These are phyloP conservation scores for Petrocephalus microphthalmus DNA, from an alignment of 2,113 vertebrate genomes.

Conservation along the genomic window DNA sequence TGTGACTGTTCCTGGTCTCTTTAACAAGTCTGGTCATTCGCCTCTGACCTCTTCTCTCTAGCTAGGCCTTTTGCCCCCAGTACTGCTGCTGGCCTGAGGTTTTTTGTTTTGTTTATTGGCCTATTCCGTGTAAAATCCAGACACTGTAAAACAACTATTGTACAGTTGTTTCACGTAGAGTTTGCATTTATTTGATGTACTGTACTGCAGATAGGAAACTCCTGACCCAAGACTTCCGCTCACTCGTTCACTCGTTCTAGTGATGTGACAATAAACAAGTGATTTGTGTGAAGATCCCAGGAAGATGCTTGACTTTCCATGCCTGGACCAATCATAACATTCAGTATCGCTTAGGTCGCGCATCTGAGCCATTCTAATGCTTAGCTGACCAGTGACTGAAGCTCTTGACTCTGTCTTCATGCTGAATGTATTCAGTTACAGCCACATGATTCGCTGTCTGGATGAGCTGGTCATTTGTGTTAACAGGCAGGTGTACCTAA, in stretches of 20 bases:
- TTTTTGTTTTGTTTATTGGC: not conserved
- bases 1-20: not conserved
- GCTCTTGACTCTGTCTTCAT: not conserved
- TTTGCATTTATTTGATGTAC: not conserved
- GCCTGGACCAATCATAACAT: not conserved
- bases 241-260: not conserved
- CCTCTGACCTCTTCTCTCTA: not conserved
- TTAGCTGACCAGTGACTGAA: not conserved
- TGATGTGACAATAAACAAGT: not conserved
- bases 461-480: too few species aligned
- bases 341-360: not conserved
- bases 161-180: not conserved
- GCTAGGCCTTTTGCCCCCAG: not conserved
- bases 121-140: not conserved
- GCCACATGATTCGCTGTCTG: not conserved
- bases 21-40: not conserved
- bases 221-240: not conserved
- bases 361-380: not conserved
- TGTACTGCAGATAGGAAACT: not conserved
- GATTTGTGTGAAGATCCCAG: not conserved
- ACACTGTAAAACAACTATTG: not conserved
- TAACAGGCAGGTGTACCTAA: too few species aligned
- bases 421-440: not conserved
- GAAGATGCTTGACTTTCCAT: not conserved
- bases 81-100: not conserved